A percentile compares a stretch with the other conserved stretches of the same genome.
Conservation (phyloP, 2,888 invertebrate genomes). For the Nysson spinosus region DNA sequence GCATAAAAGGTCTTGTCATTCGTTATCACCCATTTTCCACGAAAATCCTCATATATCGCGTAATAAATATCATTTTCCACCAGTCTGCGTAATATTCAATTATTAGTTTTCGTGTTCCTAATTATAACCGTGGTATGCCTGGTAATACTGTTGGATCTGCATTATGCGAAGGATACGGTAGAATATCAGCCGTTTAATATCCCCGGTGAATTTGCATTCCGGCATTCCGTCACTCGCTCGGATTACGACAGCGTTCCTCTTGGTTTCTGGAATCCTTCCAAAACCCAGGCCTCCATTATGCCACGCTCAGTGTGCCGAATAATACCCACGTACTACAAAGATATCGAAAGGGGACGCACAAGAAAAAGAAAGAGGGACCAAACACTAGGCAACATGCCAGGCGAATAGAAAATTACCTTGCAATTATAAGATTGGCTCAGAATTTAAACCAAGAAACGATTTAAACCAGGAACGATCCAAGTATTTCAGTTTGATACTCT, state of each 20-base stretch:
- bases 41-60: too few species aligned
- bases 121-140: not conserved
- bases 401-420: slow-evolving; percentile 36
- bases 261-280: slow-evolving; percentile 45
- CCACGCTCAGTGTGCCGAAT: slow-evolving; percentile 18
- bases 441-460: too few species aligned
- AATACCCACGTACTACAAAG: slow-evolving; percentile 2
- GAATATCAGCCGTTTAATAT: slow-evolving; percentile 42
- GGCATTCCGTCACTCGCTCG: slow-evolving; percentile 38
- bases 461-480: too few species aligned
- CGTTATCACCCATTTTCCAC: too few species aligned
- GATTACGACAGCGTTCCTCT: slow-evolving; percentile 31
- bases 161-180: slow-evolving; percentile 24
- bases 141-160: slow-evolving; percentile 1
- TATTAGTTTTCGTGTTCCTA: slow-evolving; percentile 8
- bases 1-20: too few species aligned
- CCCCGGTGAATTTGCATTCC: slow-evolving; percentile 43
- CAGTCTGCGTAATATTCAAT: too few species aligned
- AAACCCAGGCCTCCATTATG: slow-evolving; percentile 26
- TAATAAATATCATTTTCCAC: too few species aligned
- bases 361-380: not conserved
- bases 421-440: slow-evolving; percentile 39
- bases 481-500: too few species aligned
- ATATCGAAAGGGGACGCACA: slow-evolving; percentile 25
- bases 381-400: slow-evolving; percentile 22